Evolutionary conservation across 2,797 vertebrate genomes (phyloP).

Genomic region (Micromesistius poutassou): DNA sequence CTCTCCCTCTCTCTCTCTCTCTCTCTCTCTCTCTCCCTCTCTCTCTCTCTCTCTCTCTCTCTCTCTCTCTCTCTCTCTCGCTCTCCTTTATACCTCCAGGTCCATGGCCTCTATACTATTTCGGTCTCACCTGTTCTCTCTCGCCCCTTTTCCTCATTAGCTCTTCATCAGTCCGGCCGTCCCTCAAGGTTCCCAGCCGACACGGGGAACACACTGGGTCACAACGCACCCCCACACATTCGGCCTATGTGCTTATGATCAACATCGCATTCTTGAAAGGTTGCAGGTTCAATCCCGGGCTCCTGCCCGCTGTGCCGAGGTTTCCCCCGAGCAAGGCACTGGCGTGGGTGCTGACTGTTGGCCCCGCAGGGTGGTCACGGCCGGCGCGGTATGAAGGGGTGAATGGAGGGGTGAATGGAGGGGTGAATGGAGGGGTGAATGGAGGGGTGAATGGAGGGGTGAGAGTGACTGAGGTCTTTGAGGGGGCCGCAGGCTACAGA

Average conservation of each 20-base stretch:
- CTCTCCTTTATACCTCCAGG: conserved; percentile 29
- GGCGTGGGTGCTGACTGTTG: background rate
- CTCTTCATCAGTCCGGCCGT: background rate
- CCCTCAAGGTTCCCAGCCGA: background rate
- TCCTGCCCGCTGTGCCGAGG: background rate
- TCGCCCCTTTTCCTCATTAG: no score
- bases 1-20: background rate
- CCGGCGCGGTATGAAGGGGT: background rate
- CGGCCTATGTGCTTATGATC: background rate
- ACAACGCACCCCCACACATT: background rate
- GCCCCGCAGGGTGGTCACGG: background rate
- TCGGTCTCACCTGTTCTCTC: background rate
- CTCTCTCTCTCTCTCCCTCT: conserved; percentile 9
- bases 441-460: background rate
- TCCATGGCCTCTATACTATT: background rate
- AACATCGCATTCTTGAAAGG: background rate
- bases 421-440: background rate
- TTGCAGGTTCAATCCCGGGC: background rate
- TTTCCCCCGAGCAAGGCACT: background rate
- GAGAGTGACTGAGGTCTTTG: no score
- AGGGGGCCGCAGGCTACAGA: background rate
- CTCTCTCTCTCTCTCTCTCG: conserved; percentile 1
- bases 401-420: no score
- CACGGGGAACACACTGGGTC: background rate
- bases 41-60: background rate